Conservation (phyloP, 2,888 invertebrate genomes). For the Synanthedon vespiformis region DNA sequence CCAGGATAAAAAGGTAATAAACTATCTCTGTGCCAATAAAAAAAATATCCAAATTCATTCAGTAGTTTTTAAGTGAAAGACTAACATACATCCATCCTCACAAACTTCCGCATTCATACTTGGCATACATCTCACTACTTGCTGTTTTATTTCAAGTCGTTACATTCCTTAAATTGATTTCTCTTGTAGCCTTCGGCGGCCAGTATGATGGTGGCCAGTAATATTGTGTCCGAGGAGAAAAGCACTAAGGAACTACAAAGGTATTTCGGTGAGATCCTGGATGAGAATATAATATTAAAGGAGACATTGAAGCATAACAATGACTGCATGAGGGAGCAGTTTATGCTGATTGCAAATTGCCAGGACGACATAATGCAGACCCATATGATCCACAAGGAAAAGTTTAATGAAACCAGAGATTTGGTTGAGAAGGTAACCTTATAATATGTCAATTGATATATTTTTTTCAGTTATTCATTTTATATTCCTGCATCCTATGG, state of each 20-base stretch:
- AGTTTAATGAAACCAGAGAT: conserved; percentile 75
- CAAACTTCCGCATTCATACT: too few relatives aligned
- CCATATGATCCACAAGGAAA: conserved; percentile 72
- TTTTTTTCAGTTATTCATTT: too few relatives aligned
- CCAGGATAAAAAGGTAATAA: too few relatives aligned
- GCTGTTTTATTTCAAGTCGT: too few relatives aligned
- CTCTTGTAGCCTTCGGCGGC: conserved; percentile 47
- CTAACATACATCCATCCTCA: too few relatives aligned
- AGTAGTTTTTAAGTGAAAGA: too few relatives aligned
- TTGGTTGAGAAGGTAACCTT: conserved; percentile 62
- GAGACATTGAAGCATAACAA: conserved; percentile 76
- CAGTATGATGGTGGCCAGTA: conserved; percentile 58
- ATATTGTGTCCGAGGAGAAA: conserved; percentile 46
- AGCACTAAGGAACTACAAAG: conserved; percentile 60
- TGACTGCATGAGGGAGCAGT: conserved; percentile 75
- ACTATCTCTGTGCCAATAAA: too few relatives aligned
- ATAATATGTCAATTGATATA: too few relatives aligned
- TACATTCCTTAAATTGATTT: background rate
- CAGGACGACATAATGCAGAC: conserved; percentile 75
- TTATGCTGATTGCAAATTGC: conserved; percentile 71
- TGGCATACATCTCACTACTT: too few relatives aligned
- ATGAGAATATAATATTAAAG: conserved; percentile 69
- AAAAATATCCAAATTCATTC: too few relatives aligned
- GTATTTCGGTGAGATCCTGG: conserved; percentile 62
- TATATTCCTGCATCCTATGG: too few relatives aligned